These are phyloP conservation scores for Pangasius mekongensis DNA, from an alignment of 2,797 vertebrate species.

Conservation along the genomic window DNA sequence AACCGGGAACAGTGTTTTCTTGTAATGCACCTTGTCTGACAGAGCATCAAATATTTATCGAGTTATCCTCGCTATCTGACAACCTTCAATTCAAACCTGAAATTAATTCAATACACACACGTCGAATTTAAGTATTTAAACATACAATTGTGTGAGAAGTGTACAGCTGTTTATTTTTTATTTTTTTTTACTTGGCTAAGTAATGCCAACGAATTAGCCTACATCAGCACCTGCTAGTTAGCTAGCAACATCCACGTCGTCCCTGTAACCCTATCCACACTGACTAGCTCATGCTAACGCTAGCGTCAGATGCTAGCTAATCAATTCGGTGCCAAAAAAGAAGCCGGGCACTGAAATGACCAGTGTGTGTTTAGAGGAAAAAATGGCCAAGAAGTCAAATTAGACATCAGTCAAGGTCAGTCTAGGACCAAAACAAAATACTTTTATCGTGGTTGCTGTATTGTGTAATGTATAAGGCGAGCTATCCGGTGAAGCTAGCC, in stretches of 20 bases:
- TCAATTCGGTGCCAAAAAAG: conserved; percentile 14
- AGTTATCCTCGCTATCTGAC: conserved; percentile 2
- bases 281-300: conserved; percentile 33
- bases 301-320: conserved; percentile 8
- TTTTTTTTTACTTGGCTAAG: neutral
- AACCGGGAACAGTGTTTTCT: neutral
- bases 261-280: conserved; percentile 31
- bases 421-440: no score
- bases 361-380: neutral
- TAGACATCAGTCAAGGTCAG: neutral
- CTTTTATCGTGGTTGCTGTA: neutral
- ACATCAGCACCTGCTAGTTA: conserved; percentile 43
- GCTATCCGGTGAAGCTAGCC: neutral
- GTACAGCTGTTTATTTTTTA: neutral
- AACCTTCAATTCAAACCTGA: conserved; percentile 4
- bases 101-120: neutral
- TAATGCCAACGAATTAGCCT: conserved; percentile 14
- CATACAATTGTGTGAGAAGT: neutral
- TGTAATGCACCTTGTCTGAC: conserved; percentile 29
- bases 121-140: neutral
- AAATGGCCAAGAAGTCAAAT: neutral
- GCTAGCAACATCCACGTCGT: conserved; percentile 49
- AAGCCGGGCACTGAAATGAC: neutral
- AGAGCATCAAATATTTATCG: conserved; percentile 42
- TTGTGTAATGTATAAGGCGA: neutral